Conservation (phyloP, 2,888 invertebrate genomes). For the Epicampocera succincta region DNA sequence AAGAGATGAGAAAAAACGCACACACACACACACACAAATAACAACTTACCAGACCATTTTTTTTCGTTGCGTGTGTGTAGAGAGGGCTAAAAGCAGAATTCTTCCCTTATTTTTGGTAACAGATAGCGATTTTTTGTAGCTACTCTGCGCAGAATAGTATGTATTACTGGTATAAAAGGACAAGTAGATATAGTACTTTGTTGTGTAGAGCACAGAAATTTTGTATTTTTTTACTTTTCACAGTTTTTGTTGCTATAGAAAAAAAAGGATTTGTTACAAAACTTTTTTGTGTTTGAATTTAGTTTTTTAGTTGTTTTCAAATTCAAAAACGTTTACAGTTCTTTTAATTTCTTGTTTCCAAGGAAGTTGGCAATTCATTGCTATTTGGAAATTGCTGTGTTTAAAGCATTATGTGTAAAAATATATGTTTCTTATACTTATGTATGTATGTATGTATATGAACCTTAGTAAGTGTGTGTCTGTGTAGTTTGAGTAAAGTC, state of each 20-base stretch:
- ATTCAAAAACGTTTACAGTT: constrained; percentile 54
- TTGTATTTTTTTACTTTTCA: constrained; percentile 13
- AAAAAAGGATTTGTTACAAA: constrained; percentile 32
- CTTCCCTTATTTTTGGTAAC: constrained; percentile 39
- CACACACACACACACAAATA: constrained; percentile 54
- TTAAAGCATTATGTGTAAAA: constrained; percentile 13
- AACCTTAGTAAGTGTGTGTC: too few relatives aligned
- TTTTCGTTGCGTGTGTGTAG: constrained; percentile 43
- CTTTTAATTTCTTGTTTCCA: constrained; percentile 1
- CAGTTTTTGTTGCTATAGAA: constrained; percentile 9
- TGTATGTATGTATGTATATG: background rate
- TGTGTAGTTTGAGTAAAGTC: constrained; percentile 24
- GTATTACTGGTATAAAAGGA: constrained; percentile 22
- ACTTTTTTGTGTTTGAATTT: constrained; percentile 26
- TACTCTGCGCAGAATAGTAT: background rate
- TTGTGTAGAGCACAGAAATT: constrained; percentile 17
- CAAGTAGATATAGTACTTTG: constrained; percentile 28
- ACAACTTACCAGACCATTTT: constrained; percentile 63
- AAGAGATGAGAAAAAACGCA: constrained; percentile 1
- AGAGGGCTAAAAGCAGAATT: constrained; percentile 16
- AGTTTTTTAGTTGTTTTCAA: constrained; percentile 23
- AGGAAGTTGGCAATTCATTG: constrained; percentile 66
- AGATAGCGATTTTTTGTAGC: constrained; percentile 19
- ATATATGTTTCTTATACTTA: constrained; percentile 3
- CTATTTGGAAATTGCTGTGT: constrained; percentile 48